phyloP scores from a whole-genome alignment of 2,888 invertebrate genomes.

The Eulithis testata region DNA sequence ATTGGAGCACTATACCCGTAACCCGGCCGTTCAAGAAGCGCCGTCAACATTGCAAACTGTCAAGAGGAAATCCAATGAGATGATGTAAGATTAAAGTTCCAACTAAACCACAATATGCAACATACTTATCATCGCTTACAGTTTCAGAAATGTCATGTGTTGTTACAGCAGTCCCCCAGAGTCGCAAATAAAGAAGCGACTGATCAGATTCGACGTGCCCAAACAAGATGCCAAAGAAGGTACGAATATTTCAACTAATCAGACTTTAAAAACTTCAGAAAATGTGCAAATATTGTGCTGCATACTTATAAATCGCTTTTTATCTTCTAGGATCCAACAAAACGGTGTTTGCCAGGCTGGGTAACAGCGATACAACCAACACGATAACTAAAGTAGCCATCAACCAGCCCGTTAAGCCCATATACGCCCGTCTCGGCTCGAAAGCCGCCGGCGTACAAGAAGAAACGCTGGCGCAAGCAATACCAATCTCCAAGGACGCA shows the following conservation, averaged over 20 bases:
- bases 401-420: conserved; percentile 60
- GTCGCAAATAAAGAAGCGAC: conserved; percentile 60
- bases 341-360: conserved; percentile 76
- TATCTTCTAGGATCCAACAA: conserved; percentile 51
- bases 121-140: neutral
- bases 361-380: conserved; percentile 56
- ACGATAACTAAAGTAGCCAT: conserved; percentile 13
- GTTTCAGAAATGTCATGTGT: neutral
- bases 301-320: neutral
- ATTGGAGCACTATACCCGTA: conserved; percentile 77
- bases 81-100: conserved; percentile 12
- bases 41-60: conserved; percentile 50
- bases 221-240: conserved; percentile 61
- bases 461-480: conserved; percentile 29
- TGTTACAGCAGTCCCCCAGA: conserved; percentile 53
- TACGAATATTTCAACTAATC: conserved; percentile 9
- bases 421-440: conserved; percentile 71
- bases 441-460: conserved; percentile 49
- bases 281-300: no score
- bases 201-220: conserved; percentile 61
- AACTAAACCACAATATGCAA: no score
- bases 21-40: conserved; percentile 56
- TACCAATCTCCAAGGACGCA: conserved; percentile 69
- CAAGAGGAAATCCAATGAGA: conserved; percentile 58
- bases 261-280: no score